Percentiles rank a stretch among this genome's conserved stretches.
These are phyloP conservation scores for Monomorium pharaonis DNA, from an alignment of 1,140 invertebrate species.

Conservation along the genomic window DNA sequence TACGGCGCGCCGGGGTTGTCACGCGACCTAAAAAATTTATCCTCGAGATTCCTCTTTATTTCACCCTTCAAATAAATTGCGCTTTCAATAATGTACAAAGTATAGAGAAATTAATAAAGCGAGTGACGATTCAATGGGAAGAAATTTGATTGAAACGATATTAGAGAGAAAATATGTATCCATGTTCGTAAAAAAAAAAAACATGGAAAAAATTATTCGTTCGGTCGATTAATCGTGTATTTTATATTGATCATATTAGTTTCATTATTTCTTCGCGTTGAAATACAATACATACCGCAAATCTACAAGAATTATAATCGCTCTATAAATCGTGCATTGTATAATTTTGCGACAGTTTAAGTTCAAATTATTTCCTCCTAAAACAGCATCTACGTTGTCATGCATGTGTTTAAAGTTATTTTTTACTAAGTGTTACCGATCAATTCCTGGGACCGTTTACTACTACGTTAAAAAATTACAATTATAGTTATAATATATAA, in stretches of 20 bases:
- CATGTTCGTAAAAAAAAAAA: background rate
- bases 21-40: conserved; percentile 8
- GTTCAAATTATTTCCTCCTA: background rate
- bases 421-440: background rate
- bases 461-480: background rate
- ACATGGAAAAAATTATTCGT: background rate
- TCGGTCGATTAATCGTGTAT: background rate
- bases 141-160: background rate
- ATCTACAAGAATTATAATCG: background rate
- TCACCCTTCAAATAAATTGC: background rate
- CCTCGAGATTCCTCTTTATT: background rate
- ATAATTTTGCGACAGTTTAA: background rate
- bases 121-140: background rate
- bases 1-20: background rate
- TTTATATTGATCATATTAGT: background rate
- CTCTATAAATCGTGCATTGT: background rate
- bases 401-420: background rate
- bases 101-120: background rate
- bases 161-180: background rate
- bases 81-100: background rate
- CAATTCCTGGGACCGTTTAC: background rate
- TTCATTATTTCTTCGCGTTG: background rate
- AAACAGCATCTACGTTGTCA: background rate
- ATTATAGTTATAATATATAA: conserved; percentile 15
- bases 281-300: background rate